phyloP scores from a whole-genome alignment of 2,113 vertebrate species.

The Grantiella picta region DNA sequence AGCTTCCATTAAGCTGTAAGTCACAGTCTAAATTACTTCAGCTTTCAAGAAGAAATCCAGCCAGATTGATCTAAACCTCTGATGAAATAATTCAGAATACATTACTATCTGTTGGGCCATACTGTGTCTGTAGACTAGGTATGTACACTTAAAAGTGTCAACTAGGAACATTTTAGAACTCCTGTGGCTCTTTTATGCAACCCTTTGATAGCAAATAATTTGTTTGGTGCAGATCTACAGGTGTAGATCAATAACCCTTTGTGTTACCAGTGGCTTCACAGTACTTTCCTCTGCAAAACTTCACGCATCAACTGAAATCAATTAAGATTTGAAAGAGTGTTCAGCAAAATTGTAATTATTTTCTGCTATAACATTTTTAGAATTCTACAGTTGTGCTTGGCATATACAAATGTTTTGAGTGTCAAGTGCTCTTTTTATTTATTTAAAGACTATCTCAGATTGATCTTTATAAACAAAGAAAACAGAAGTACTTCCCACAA shows the following conservation, averaged over 20 bases:
- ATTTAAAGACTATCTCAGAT: background rate
- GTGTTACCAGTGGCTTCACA: background rate
- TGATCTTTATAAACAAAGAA: background rate
- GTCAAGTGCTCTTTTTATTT: background rate
- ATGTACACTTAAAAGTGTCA: background rate
- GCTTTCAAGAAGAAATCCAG: slow-evolving; percentile 4
- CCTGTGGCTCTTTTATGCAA: background rate
- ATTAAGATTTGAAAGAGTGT: background rate
- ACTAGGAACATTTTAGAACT: background rate
- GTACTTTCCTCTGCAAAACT: background rate
- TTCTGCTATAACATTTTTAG: background rate
- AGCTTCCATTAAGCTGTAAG: background rate
- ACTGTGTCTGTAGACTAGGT: background rate
- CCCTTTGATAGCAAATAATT: background rate
- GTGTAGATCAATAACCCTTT: background rate
- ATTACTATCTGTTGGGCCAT: background rate
- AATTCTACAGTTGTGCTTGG: background rate
- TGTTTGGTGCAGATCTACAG: background rate
- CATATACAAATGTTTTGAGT: background rate
- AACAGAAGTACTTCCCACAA: background rate
- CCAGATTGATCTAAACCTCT: background rate
- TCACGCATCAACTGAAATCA: background rate
- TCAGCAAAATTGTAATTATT: background rate
- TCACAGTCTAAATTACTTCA: background rate
- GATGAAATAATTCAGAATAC: background rate